phyloP scores from a whole-genome alignment of 2,113 vertebrate genomes.

The Ctenodactylus gundi region DNA sequence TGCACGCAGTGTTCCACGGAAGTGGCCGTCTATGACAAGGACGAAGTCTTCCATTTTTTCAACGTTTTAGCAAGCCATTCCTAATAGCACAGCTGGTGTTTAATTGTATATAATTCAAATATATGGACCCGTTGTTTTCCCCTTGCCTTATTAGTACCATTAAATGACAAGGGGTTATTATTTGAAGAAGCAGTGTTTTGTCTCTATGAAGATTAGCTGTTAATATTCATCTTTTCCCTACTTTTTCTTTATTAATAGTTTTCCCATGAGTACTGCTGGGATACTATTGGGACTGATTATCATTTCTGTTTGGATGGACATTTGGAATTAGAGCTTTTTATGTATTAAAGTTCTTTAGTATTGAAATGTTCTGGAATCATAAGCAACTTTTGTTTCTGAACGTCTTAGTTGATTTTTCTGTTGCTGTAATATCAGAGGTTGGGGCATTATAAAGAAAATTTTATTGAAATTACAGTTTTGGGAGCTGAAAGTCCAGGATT shows the following conservation, averaged over 20 bases:
- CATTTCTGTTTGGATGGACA: slow-evolving; percentile 4
- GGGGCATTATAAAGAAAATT: neutral
- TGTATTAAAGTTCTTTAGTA: slow-evolving; percentile 61
- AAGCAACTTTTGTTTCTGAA: slow-evolving; percentile 58
- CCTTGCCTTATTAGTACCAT: neutral
- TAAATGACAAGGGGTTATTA: slow-evolving; percentile 39
- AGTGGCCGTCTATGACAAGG: slow-evolving; percentile 95
- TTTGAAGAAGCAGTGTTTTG: slow-evolving; percentile 42
- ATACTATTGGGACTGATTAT: slow-evolving; percentile 12
- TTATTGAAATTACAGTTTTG: neutral
- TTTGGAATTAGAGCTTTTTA: slow-evolving; percentile 59
- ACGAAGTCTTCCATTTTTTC: slow-evolving; percentile 97
- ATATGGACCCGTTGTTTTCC: neutral
- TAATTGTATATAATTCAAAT: slow-evolving; percentile 6
- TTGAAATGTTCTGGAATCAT: slow-evolving; percentile 58
- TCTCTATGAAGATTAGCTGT: slow-evolving; percentile 32
- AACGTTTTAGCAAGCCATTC: slow-evolving; percentile 95
- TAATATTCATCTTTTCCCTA: neutral
- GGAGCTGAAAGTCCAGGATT: neutral
- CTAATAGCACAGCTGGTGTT: slow-evolving; percentile 72
- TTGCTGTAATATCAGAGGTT: neutral
- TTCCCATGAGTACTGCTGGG: neutral
- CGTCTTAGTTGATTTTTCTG: neutral
- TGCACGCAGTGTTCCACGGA: slow-evolving; percentile 95
- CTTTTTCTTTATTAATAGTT: neutral